phyloP scores from a whole-genome alignment of 1,140 invertebrate species.

The Caenorhabditis tropicalis region DNA sequence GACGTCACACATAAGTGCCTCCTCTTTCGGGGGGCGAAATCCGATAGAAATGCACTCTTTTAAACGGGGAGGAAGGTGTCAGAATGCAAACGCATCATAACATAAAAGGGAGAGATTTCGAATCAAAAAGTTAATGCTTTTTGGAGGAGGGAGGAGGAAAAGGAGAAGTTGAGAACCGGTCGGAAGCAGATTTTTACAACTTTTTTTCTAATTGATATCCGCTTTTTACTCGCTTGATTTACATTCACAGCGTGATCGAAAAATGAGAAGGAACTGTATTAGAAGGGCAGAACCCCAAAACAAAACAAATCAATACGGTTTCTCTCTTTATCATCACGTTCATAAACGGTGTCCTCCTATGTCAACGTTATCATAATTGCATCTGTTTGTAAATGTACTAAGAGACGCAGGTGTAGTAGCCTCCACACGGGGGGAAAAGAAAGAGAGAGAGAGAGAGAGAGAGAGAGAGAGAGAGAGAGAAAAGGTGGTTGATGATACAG shows the following conservation, averaged over 20 bases:
- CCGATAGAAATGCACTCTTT: conserved; percentile 29
- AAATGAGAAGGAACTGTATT: too few species aligned
- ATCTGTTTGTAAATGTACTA: conserved; percentile 25
- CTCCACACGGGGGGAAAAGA: too few species aligned
- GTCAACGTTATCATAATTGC: conserved; percentile 30
- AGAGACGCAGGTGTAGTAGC: conserved; percentile 23
- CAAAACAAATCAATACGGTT: background rate
- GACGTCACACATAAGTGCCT: background rate
- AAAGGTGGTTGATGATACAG: conserved; percentile 34
- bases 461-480: background rate
- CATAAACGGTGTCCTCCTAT: conserved; percentile 4
- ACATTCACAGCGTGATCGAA: background rate
- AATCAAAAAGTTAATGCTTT: conserved; percentile 44
- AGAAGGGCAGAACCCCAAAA: background rate
- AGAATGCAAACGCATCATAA: conserved; percentile 31
- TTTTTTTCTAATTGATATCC: conserved; percentile 39
- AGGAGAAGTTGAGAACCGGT: background rate
- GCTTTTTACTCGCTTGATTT: conserved; percentile 42
- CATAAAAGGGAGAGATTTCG: conserved; percentile 18
- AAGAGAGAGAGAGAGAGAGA: background rate
- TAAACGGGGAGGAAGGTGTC: background rate
- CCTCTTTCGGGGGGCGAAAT: background rate
- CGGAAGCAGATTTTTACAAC: conserved; percentile 32
- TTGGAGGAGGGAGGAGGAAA: background rate
- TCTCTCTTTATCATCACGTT: background rate